Evolutionary conservation across 2,113 vertebrate genomes (phyloP).

Genomic region (Spizaetus ornatus): DNA sequence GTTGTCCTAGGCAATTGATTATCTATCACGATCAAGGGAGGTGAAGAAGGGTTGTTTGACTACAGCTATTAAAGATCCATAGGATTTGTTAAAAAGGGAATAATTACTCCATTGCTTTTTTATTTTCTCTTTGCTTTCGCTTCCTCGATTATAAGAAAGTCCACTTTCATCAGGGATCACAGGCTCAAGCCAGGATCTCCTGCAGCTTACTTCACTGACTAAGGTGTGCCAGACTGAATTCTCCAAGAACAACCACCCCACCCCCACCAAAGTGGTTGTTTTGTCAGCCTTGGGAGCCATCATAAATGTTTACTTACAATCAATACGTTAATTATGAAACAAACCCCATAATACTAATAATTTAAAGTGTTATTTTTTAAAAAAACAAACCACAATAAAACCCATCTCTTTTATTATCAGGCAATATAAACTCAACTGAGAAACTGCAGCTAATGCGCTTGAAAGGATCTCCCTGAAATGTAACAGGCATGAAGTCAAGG

Average conservation of each 20-base stretch:
- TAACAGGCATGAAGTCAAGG: background rate
- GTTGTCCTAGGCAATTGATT: conserved; percentile 29
- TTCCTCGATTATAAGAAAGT: background rate
- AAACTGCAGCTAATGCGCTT: background rate
- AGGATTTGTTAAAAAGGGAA: conserved; percentile 18
- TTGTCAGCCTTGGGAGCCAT: background rate
- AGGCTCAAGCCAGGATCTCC: background rate
- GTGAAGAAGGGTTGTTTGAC: conserved; percentile 30
- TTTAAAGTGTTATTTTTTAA: background rate
- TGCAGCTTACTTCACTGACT: too few relatives aligned
- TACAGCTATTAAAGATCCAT: background rate
- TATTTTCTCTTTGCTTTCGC: background rate
- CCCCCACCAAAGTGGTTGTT: background rate
- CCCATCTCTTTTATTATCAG: background rate
- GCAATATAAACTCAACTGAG: background rate
- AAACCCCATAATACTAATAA: background rate
- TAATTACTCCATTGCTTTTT: background rate
- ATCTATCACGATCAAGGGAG: conserved; percentile 6
- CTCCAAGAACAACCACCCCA: background rate
- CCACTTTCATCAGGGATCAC: background rate
- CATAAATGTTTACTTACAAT: background rate
- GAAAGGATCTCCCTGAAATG: background rate
- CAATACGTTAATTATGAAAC: background rate
- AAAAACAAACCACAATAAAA: background rate
- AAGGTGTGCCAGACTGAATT: background rate